Evolutionary conservation across 2,888 invertebrate species (phyloP), one percentile per base, ranked within the genome.

Genomic region (Mesorhabditis spiculigera): DNA sequence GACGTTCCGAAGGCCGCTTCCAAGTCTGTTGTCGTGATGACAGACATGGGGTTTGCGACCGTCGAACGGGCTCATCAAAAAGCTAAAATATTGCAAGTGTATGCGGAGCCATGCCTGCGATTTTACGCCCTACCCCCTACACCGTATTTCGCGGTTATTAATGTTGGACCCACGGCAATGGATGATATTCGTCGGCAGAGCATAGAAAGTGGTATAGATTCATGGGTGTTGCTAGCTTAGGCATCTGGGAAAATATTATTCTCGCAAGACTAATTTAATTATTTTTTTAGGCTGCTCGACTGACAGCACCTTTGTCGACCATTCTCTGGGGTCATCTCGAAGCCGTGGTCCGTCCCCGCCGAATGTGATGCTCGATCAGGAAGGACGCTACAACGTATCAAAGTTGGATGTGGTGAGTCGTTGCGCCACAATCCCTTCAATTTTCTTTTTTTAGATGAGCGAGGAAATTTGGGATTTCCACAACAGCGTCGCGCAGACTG

Each of bases 391-490:
- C 71, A 65, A 76, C 45, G 72, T 77, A 58, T 77, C 79, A 58
- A 71, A 77, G 67, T 78, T 79, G 79, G 79, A 79, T 63, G 77
- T 79, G 71, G 79, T 79, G 76, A 70, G 70, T 70, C 70, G 70
- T 64, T 67, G 62, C 45, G 70, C 70, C 70, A 70, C 63, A 70
- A 66, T 70, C 62, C 0, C 64, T 10, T n/a, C 5, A 6, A 6
- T 42, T 43, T 62, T 43, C 63, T 63, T 28, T 10, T 76, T 81
- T 65, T 71, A 82, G 81, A 75, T 84, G 66, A 81, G 82, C 65
- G 84, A 82, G 64, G 78, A 82, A 69, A 85, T 85, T 50, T 82
- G 78, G 78, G 76, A 81, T 69, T 85, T 82, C 72, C 83, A 85
- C 72, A 80, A 80, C 65, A 73, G 73, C 5, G 75, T 81, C 44